Evolutionary conservation across 2,113 vertebrate genomes (phyloP), one percentile per base, ranked within the genome.

Genomic region (Boulengeromyrus knoepffleri): DNA sequence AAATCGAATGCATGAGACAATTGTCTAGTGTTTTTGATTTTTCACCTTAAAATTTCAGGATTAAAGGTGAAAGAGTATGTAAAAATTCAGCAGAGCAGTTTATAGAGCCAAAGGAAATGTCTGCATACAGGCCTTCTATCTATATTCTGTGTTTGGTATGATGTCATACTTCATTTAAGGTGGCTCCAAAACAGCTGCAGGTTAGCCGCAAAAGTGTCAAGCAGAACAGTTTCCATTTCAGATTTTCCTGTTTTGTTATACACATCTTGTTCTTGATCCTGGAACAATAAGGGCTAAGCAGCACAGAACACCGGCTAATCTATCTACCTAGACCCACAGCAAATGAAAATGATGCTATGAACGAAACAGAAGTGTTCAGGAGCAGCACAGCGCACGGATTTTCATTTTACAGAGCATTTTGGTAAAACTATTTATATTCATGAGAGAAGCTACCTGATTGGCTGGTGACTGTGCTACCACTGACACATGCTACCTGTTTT

Each of bases 81-180:
- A 12, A 31, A 70, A 70, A 31, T 70, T 70, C 62, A 70, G 62
- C 62, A 31, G 10, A 70, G 62, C 62, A 70, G 62, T 70, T 27
- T 70, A 70, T 12, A 12, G n/a, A 27, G 62, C n/a, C 3, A 66
- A 66, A 66, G 62, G 62, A 66, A 66, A 10, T 66, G n/a, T n/a
- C 62, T 12, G 3, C n/a, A 70, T 70, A 27, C 62, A 27, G 62
- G 62, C 27, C 62, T 31, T 31, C n/a, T 70, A 31, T 70, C 62
- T 70, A 27, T 70, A 4, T 27, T 70, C n/a, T 31, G 62, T 31
- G n/a, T 66, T 66, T 27, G 27, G 62, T 70, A 70, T 70, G 62
- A 70, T 70, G 62, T 70, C 62, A 70, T 70, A 70, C n/a, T 70
- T 70, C n/a, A 70, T 70, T 70, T 70, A 70, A 70, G 62, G 62